Evolutionary conservation across 2,797 vertebrate genomes (phyloP).

Genomic region (Choloepus didactylus): DNA sequence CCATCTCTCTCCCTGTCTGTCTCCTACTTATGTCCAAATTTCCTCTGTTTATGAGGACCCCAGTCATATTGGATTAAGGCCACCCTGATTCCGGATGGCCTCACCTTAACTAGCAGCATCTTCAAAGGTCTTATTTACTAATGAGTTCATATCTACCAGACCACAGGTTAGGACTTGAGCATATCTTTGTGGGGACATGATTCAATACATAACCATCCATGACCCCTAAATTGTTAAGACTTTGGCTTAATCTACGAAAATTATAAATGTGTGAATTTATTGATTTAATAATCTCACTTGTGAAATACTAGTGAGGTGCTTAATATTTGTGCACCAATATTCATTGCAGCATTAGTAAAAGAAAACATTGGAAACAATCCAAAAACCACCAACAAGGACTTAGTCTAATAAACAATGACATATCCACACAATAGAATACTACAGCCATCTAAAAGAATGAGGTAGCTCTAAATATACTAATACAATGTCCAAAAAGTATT

Average conservation of each 20-base stretch:
- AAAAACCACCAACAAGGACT: background rate
- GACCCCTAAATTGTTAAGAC: background rate
- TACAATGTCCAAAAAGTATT: slow-evolving; percentile 28
- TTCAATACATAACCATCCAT: background rate
- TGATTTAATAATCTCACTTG: background rate
- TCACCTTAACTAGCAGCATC: no score
- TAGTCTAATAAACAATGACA: background rate
- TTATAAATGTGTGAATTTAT: background rate
- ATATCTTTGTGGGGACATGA: no score
- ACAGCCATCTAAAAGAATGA: background rate
- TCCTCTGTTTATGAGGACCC: no score
- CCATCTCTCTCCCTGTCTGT: no score
- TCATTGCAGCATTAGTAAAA: background rate
- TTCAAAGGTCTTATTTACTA: no score
- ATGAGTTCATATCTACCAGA: no score
- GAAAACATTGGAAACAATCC: slow-evolving; percentile 11
- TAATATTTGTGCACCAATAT: background rate
- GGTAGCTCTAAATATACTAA: background rate
- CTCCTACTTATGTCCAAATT: no score
- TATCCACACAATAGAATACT: background rate
- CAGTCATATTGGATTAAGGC: no score
- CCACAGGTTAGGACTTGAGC: no score
- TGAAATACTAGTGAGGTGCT: background rate
- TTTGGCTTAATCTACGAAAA: slow-evolving; percentile 12
- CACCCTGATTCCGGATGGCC: no score